Base-by-base conservation (phyloP, 2,113 vertebrate species). In the Neogobius melanostomus region DNA sequence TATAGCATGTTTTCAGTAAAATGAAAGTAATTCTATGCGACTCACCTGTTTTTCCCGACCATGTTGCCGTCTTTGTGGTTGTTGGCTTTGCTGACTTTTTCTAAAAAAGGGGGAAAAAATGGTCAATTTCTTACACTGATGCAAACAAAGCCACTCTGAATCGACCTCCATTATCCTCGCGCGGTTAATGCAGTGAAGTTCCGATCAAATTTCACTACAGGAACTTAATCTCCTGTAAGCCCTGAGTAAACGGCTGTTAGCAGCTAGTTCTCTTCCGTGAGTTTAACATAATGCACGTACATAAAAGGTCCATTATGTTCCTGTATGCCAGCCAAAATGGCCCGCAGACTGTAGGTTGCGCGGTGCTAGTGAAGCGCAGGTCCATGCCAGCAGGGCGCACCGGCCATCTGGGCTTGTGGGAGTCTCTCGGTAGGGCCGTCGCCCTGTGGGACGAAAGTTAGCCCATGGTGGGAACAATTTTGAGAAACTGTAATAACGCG, bases 61-160 rank as follows among this genome's bases (percentile, higher is more conserved):
- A 97, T 92, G 89, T 94, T 81, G 62, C 90, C 92, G 84, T 97
- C 95, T 90, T 96, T 99, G 89, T 95, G 95, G 94, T 95, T 96
- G 89, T 97, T 95, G 88, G 98, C 96, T 95, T 97, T 99, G 94
- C 96, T 98, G 91, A 98, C 98, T 92, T 98, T 99, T 92, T 98
- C 98, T 99, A 93, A 48, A 21, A 61, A 48, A 48, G 44, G 72
- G 59, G 44, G 49, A 54, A 56, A 11, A 11, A 56, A 56, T 45
- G 69, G 50, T 49, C 36, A 65, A 65, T 50, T 61, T n/a, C 14
- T 61, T 7, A 16, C 59, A n/a, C 15, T 45, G 14, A 61, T 5
- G 8, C 59, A 47, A 28, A 8, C 42, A 68, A 50, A 54, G 75
- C 51, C 49, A 1, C 42, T 0, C 48, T 65, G 8, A 68, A 43